phyloP scores from a whole-genome alignment of 2,888 invertebrate genomes.

The Biston stratarius region DNA sequence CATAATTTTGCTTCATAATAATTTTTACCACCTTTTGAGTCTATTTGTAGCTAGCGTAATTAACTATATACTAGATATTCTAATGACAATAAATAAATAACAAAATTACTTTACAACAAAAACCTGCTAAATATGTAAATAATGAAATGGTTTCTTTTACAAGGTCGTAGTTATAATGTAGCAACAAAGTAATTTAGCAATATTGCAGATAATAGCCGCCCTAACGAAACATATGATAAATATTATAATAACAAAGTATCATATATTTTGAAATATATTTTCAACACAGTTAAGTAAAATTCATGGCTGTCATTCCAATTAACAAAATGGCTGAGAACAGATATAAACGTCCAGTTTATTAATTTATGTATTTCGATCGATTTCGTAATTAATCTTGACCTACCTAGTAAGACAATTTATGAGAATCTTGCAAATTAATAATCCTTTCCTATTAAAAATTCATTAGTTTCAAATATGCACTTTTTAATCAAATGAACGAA shows the following conservation, averaged over 20 bases:
- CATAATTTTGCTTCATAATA: no score
- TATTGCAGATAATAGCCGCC: conserved; percentile 19
- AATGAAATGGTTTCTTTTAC: conserved; percentile 27
- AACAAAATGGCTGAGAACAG: conserved; percentile 21
- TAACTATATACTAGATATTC: background rate
- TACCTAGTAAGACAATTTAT: conserved; percentile 32
- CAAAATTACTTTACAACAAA: background rate
- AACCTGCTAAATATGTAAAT: conserved; percentile 47
- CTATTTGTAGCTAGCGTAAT: no score
- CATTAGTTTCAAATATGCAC: background rate
- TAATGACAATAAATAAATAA: conserved; percentile 27
- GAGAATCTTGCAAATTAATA: conserved; percentile 21
- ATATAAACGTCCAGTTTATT: conserved; percentile 27
- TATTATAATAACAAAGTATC: conserved; percentile 22
- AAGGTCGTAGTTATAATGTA: conserved; percentile 16
- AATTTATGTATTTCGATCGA: conserved; percentile 45
- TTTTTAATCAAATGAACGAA: no score
- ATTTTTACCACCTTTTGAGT: no score
- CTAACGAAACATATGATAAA: conserved; percentile 26
- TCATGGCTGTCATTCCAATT: conserved; percentile 23
- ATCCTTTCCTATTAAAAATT: conserved; percentile 15
- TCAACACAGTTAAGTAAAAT: conserved; percentile 18
- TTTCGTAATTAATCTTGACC: conserved; percentile 45
- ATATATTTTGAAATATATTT: conserved; percentile 15
- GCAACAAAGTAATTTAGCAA: conserved; percentile 20